Percentiles rank a stretch among this genome's conserved stretches.
phyloP scores from a whole-genome alignment of 2,113 vertebrate species.

The Reinhardtius hippoglossoides region DNA sequence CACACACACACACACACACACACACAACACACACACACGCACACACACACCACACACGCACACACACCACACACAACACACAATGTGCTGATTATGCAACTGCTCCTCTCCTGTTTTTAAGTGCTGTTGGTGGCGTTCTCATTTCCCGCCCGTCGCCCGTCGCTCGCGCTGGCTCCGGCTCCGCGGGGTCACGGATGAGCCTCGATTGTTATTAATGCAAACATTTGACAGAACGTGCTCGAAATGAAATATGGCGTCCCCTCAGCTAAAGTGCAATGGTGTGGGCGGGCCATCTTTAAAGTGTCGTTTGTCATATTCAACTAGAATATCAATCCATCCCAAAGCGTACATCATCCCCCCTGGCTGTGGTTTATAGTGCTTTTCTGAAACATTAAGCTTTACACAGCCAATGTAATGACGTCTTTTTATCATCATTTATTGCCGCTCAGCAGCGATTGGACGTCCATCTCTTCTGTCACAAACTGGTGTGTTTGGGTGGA shows the following conservation, averaged over 20 bases:
- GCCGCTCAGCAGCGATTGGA: conserved; percentile 10
- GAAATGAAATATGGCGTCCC: conserved; percentile 58
- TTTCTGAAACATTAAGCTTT: conserved; percentile 69
- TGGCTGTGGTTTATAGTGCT: conserved; percentile 48
- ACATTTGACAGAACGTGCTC: conserved; percentile 67
- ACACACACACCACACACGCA: conserved; percentile 9
- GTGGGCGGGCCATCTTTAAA: conserved; percentile 69
- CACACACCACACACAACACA: conserved; percentile 12
- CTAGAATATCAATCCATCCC: conserved; percentile 69
- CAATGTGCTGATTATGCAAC: conserved; percentile 50
- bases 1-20: conserved; percentile 18
- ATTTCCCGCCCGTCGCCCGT: conserved; percentile 30
- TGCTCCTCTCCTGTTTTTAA: conserved; percentile 51
- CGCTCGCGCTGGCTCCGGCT: not conserved
- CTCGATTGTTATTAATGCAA: conserved; percentile 64
- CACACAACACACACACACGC: not conserved
- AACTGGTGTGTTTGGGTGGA: conserved; percentile 24
- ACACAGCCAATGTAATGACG: conserved; percentile 51
- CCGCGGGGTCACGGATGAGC: conserved; percentile 56
- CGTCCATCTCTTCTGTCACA: conserved; percentile 37
- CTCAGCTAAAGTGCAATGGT: conserved; percentile 64
- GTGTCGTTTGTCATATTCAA: conserved; percentile 73
- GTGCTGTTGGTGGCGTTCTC: conserved; percentile 48
- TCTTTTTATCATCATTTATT: conserved; percentile 64
- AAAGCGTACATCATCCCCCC: not conserved